Evolutionary conservation across 2,888 invertebrate species (phyloP), one percentile per base, ranked within the genome.

Genomic region (Polyommatus iphigenia): DNA sequence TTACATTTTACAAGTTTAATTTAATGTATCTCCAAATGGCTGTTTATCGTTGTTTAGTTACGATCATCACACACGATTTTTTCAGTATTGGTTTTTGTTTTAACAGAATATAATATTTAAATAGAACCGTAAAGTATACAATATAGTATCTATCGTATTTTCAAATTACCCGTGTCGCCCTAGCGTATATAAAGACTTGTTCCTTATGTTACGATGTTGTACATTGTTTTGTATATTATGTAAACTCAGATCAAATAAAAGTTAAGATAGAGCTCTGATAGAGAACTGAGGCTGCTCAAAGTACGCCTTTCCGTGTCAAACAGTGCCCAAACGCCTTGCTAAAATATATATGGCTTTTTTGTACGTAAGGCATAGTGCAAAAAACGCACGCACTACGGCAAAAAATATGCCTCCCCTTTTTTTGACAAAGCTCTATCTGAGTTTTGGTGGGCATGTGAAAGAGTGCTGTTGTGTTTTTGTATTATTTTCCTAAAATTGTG

Each of bases 191-290:
- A 50, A 32, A 29, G 72, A 36, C 36, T 72, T 75, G 75, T 75
- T 75, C 75, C 75, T 75, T 75, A 3, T 29, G 75, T 75, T 75
- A 50, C 76, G 76, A 80, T 79, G 76, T 57, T 79, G 62, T 79
- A 76, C 67, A 71, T 57, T 62, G 71, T 41, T 78, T 57, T 29
- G 67, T 54, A 78, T 41, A 54, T 54, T 41, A 54, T 54, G 54
- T 18, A 54, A 54, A 18, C 54, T 18, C 15, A 54, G 54, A 4
- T 5, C 5, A 18, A 18, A 13, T 46, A 3, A 54, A 54, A 18
- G 50, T 15, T 15, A 50, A 50, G 50, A 50, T 4, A 50, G 4
- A 50, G 50, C 50, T 50, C 50, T 50, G 15, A 0, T 50, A 15
- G 5, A 46, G 54, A 54, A 18, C 54, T 18, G 5, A 54, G 54